These are phyloP conservation scores for Trachymyrmex cornetzi DNA, from an alignment of 1,140 invertebrate genomes.

Conservation along the genomic window DNA sequence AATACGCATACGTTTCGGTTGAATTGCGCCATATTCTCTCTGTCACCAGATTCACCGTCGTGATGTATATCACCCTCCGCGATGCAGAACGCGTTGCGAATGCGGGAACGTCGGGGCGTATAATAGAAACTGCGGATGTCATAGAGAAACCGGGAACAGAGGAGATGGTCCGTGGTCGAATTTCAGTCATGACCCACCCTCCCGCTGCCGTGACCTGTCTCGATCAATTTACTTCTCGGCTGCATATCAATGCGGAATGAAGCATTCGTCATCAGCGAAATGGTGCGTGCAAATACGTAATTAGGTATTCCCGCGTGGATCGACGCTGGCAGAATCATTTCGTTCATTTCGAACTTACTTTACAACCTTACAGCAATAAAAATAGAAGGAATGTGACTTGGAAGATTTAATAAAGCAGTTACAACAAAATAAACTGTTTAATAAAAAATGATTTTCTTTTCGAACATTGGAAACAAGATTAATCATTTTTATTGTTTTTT, in stretches of 20 bases:
- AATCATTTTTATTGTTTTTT: no score
- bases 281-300: slow-evolving; percentile 72
- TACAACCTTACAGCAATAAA: neutral
- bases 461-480: no score
- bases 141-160: slow-evolving; percentile 73
- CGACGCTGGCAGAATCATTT: slow-evolving; percentile 46
- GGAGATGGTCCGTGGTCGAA: slow-evolving; percentile 71
- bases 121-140: slow-evolving; percentile 76
- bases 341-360: slow-evolving; percentile 38
- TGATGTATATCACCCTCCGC: slow-evolving; percentile 31
- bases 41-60: neutral
- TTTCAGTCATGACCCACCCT: slow-evolving; percentile 59
- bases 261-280: slow-evolving; percentile 73
- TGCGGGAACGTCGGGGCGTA: slow-evolving; percentile 68
- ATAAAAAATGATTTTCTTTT: no score
- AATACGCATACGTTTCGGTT: slow-evolving; percentile 54
- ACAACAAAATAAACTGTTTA: neutral
- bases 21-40: slow-evolving; percentile 59
- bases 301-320: slow-evolving; percentile 71
- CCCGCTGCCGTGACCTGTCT: slow-evolving; percentile 55
- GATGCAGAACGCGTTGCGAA: slow-evolving; percentile 68
- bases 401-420: neutral
- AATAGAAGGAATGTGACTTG: slow-evolving; percentile 1
- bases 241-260: slow-evolving; percentile 74
- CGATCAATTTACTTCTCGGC: slow-evolving; percentile 77